Evolutionary conservation across 2,113 vertebrate genomes (phyloP).

Genomic region (Pygoscelis antarcticus): DNA sequence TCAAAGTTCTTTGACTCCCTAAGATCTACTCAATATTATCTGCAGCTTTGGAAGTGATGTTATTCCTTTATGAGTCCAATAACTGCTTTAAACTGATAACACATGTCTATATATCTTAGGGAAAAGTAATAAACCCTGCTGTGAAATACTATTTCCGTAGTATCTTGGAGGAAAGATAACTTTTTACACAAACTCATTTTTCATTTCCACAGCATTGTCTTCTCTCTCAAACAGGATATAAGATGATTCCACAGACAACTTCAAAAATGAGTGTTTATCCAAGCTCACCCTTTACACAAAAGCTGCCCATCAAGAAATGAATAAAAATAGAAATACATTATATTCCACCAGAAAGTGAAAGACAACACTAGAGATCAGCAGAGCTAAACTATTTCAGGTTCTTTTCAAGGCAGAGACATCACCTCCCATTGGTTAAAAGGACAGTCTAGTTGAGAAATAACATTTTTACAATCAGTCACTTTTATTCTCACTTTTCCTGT

Average conservation of each 20-base stretch:
- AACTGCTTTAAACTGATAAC: conserved; percentile 79
- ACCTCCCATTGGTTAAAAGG: neutral
- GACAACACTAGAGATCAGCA: neutral
- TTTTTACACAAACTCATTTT: conserved; percentile 76
- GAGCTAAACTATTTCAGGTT: conserved; percentile 26
- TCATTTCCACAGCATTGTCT: conserved; percentile 78
- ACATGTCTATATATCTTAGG: conserved; percentile 72
- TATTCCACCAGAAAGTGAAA: neutral
- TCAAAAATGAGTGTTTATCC: conserved; percentile 61
- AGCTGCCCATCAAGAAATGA: conserved; percentile 36
- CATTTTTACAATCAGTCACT: neutral
- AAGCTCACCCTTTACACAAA: conserved; percentile 52
- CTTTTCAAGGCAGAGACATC: conserved; percentile 9
- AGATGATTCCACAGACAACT: conserved; percentile 66
- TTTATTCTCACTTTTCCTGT: neutral
- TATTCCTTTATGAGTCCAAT: conserved; percentile 62
- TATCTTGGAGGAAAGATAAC: conserved; percentile 72
- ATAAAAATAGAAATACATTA: conserved; percentile 56
- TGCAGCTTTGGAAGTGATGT: conserved; percentile 50
- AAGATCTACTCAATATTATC: conserved; percentile 46
- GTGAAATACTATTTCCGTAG: conserved; percentile 70
- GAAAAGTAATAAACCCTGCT: conserved; percentile 69
- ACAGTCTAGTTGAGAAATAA: neutral
- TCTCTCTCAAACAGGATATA: conserved; percentile 74
- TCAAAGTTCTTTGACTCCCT: neutral